Evolutionary conservation across 1,140 invertebrate species (phyloP).

Genomic region (Ceratina calcarata): DNA sequence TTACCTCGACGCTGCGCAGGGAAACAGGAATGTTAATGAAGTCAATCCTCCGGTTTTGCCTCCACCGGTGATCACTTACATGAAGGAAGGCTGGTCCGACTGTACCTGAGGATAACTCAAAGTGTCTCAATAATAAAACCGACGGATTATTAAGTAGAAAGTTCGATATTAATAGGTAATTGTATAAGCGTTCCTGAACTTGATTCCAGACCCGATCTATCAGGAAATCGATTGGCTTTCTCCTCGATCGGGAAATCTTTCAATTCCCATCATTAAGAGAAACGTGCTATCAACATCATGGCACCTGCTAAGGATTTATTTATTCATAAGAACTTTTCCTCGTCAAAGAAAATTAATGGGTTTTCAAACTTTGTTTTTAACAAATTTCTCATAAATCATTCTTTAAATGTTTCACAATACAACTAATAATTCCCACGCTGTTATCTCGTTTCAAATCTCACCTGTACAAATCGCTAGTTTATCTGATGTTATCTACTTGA

Average conservation of each 20-base stretch:
- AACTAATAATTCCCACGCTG: too few relatives aligned
- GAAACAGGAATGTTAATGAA: slow-evolving; percentile 32
- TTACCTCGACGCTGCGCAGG: background rate
- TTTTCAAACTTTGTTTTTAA: too few relatives aligned
- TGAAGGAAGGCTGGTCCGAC: too few relatives aligned
- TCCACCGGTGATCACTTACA: background rate
- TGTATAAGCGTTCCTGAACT: background rate
- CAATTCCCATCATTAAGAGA: background rate
- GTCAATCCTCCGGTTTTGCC: background rate
- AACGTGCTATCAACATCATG: too few relatives aligned
- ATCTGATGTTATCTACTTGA: too few relatives aligned
- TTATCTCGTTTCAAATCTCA: background rate
- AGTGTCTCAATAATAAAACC: background rate
- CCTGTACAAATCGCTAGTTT: background rate
- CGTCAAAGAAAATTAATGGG: too few relatives aligned
- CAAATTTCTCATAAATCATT: too few relatives aligned
- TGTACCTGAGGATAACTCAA: background rate
- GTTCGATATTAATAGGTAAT: slow-evolving; percentile 14
- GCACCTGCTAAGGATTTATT: too few relatives aligned
- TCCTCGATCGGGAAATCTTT: slow-evolving; percentile 6
- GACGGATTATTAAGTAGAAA: slow-evolving; percentile 25
- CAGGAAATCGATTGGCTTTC: slow-evolving; percentile 1
- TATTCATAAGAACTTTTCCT: too few relatives aligned
- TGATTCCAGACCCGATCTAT: background rate
- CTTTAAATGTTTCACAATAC: too few relatives aligned